These are phyloP conservation scores for Scleropages formosus DNA, from an alignment of 2,797 vertebrate genomes.

Conservation along the genomic window DNA sequence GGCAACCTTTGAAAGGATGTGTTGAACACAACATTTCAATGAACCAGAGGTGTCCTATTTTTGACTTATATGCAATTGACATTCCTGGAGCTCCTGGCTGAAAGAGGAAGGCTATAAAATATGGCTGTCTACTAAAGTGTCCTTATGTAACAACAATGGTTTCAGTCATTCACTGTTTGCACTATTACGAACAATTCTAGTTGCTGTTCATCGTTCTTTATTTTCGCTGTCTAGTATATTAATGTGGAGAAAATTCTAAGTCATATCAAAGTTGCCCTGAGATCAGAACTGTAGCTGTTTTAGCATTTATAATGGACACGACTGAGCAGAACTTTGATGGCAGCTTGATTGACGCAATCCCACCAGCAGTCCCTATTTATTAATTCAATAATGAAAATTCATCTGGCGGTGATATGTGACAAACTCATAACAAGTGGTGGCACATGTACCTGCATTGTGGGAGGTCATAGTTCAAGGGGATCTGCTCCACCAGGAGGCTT, in stretches of 20 bases:
- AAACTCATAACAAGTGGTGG: constrained; percentile 4
- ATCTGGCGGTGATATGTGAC: constrained; percentile 12
- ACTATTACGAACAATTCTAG: constrained; percentile 30
- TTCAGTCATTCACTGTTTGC: constrained; percentile 22
- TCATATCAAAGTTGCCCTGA: not conserved
- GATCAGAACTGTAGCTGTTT: not conserved
- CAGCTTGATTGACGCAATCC: no score
- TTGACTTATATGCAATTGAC: no score
- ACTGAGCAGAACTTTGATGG: not conserved
- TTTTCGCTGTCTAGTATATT: no score
- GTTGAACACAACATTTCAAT: not conserved
- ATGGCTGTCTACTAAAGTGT: not conserved
- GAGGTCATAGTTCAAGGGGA: not conserved
- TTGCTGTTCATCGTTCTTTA: no score
- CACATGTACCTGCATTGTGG: not conserved
- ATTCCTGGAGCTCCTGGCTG: not conserved
- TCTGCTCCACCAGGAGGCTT: not conserved
- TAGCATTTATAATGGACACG: not conserved
- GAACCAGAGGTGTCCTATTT: not conserved
- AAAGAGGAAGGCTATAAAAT: not conserved
- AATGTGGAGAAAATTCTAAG: not conserved
- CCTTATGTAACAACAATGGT: constrained; percentile 30
- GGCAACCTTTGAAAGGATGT: not conserved
- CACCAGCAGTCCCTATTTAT: not conserved
- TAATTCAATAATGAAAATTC: not conserved